phyloP scores from a whole-genome alignment of 2,888 invertebrate species.

The Sinentomon sp. region DNA sequence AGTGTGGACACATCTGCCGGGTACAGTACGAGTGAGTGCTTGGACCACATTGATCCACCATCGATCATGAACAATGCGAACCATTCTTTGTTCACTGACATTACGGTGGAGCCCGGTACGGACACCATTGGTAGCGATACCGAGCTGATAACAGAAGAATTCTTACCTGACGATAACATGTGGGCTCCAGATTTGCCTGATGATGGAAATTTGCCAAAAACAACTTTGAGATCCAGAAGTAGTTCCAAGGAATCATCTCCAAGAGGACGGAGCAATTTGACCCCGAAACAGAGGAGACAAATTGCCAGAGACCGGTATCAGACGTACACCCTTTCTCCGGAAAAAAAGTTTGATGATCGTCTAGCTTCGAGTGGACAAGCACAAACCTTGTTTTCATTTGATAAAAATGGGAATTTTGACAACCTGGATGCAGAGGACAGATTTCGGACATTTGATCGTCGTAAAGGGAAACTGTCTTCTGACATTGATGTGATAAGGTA shows the following conservation, averaged over 20 bases:
- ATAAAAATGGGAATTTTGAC: too few species aligned
- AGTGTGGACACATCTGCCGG: too few species aligned
- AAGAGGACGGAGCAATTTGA: slow-evolving; percentile 30
- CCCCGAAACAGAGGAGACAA: slow-evolving; percentile 47
- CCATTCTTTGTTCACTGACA: slow-evolving; percentile 25
- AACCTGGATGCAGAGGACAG: too few species aligned
- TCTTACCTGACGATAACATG: slow-evolving; percentile 16
- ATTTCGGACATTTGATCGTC: too few species aligned
- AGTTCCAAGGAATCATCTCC: slow-evolving; percentile 45
- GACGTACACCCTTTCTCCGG: slow-evolving; percentile 13
- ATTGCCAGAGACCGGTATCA: slow-evolving; percentile 36
- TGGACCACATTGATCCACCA: slow-evolving; percentile 41
- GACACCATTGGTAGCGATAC: slow-evolving; percentile 29
- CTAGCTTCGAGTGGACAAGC: too few species aligned
- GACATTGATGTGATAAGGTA: too few species aligned
- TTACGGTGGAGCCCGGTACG: slow-evolving; percentile 24
- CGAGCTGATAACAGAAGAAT: slow-evolving; percentile 21
- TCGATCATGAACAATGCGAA: slow-evolving; percentile 41
- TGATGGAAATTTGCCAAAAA: slow-evolving; percentile 18
- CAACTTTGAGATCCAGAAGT: slow-evolving; percentile 35
- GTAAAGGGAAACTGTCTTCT: too few species aligned
- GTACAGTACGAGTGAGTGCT: slow-evolving; percentile 27
- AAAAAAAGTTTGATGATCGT: too few species aligned
- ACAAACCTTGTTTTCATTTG: too few species aligned
- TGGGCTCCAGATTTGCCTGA: slow-evolving; percentile 9